Conservation (phyloP, 2,113 vertebrate genomes). For the Ciconia maguari region DNA sequence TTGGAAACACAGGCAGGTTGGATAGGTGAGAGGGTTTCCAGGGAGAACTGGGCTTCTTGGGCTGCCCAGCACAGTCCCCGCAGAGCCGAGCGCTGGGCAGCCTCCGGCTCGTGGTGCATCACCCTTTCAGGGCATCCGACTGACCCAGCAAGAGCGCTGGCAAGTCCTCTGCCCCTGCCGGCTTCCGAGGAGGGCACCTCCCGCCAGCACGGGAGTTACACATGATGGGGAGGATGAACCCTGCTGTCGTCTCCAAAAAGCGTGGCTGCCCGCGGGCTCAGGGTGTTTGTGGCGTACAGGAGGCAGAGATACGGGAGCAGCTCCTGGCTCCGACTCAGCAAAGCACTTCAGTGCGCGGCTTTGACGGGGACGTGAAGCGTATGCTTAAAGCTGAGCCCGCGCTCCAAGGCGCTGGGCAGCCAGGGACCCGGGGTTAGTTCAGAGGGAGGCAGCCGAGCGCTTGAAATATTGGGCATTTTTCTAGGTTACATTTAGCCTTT, state of each 20-base stretch:
- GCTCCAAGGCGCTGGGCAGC: not conserved
- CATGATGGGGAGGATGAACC: no score
- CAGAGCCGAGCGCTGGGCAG: no score
- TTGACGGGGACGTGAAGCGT: not conserved
- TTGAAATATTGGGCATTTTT: not conserved
- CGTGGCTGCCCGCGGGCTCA: not conserved
- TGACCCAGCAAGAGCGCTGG: not conserved
- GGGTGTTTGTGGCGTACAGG: not conserved
- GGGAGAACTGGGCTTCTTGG: not conserved
- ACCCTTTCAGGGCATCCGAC: not conserved
- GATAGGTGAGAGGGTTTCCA: not conserved
- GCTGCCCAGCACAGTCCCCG: not conserved
- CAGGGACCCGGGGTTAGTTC: rapidly evolving
- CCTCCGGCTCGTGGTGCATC: rapidly evolving
- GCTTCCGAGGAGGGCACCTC: not conserved
- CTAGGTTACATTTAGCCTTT: not conserved
- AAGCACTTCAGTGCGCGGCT: not conserved
- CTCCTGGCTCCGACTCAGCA: not conserved
- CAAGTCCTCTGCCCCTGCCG: not conserved
- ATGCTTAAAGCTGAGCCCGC: not conserved
- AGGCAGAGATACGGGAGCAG: not conserved
- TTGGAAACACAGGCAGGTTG: not conserved
- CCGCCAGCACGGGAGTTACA: rapidly evolving
- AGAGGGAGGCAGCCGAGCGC: rapidly evolving
- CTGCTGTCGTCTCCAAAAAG: not conserved